Base-by-base conservation (phyloP, 2,888 invertebrate species). In the Harmothoe impar region DNA sequence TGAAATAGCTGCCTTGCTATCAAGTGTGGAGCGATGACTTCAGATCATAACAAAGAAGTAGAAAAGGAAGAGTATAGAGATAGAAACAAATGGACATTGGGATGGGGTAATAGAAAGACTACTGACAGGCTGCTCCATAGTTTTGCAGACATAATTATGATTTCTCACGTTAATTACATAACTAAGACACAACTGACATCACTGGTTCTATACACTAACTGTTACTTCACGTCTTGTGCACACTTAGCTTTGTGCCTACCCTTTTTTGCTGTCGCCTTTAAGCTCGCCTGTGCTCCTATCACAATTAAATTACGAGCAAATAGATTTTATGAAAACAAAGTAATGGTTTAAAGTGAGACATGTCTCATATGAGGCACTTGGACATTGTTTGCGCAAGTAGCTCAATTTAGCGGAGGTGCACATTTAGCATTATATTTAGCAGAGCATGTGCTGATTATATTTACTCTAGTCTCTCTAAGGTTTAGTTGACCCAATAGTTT, bases 281-380 rank as follows among this genome's bases (percentile, higher is more conserved):
- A 89, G 52, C 51, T 89, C 89, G 29, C 89, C 89, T 77, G 89
- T 72, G 35, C 89, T 89, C 68, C 89, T 89, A 68, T 68, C 25
- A 68, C 68, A 35, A 89, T 89, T 35, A 35, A 89, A 89, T 33
- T 35, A 25, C 29, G 43, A 81, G n/a, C 35, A 35, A 43, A 43
- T 33, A 7, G 43, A 43, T 33, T 43, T 81, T 17, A 35, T 81
- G 81, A 81, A 81, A 81, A 43, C 35, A 43, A 43, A 43, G 43
- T 43, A 43, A 43, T 25, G 29, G 12, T 68, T 25, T 68, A 25
- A 68, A 25, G 68, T 68, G n/a, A 68, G n/a, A 68, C 12, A 7
- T 1, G 29, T 1, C 68, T 68, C 68, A 5, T 25, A 68, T 68
- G 68, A 25, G 29, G 7, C 29, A 43, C 43, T 43, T 43, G 43